phyloP scores from a whole-genome alignment of 2,113 vertebrate species.

The Xerus inauris region DNA sequence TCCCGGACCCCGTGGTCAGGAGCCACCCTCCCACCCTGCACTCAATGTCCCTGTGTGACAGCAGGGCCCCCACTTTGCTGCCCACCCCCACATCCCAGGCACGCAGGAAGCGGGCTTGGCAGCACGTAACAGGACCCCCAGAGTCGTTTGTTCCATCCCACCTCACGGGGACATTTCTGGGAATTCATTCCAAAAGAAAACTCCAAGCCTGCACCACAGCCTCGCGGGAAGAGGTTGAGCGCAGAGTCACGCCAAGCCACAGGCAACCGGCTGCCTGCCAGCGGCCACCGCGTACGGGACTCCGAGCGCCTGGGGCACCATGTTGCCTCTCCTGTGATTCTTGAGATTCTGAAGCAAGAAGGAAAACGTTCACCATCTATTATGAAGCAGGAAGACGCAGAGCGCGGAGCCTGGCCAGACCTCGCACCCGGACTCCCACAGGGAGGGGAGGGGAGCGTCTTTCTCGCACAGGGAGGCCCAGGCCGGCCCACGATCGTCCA shows the following conservation, averaged over 20 bases:
- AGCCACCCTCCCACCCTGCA: accelerated
- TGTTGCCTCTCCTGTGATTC: not conserved
- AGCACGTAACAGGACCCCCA: not conserved
- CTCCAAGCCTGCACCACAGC: conserved; percentile 54
- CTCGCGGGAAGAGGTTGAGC: not conserved
- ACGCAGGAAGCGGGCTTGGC: not conserved
- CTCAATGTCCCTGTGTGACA: accelerated
- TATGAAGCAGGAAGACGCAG: not conserved
- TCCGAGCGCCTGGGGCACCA: accelerated
- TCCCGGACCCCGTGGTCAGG: not conserved
- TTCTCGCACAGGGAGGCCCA: accelerated
- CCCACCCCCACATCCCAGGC: accelerated
- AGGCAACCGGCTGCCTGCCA: not conserved
- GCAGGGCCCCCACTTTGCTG: not conserved
- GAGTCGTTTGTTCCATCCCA: conserved; percentile 57
- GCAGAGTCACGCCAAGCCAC: not conserved
- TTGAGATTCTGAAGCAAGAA: not conserved
- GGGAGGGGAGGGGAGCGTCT: no score
- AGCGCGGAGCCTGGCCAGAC: accelerated
- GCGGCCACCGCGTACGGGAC: no score
- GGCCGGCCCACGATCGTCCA: no score
- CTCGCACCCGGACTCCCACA: no score
- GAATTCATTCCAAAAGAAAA: conserved; percentile 63
- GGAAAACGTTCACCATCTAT: not conserved
- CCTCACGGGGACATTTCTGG: conserved; percentile 63